Evolutionary conservation across 2,797 vertebrate genomes (phyloP), one percentile per base, ranked within the genome.

Genomic region (Chromobotia macracanthus): DNA sequence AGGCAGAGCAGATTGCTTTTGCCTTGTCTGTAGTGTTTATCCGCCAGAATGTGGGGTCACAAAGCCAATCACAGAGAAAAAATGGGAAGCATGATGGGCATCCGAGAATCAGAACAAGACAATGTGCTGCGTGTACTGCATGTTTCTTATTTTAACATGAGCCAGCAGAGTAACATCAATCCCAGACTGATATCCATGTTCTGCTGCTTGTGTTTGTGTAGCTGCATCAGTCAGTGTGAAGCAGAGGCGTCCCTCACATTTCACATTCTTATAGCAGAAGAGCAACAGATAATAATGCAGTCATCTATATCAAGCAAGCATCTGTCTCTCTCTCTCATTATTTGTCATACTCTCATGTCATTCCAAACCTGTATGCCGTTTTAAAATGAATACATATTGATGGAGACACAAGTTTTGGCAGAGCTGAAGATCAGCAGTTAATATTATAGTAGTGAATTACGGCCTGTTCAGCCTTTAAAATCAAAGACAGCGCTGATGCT

Each of bases 261-360:
- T 58, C 18, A 15, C 53, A 8, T 15, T 72, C 18, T 28, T 13
- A 35, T 35, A 18, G 25, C 19, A 9, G 18, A 63, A 31, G 44
- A 44, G 19, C 53, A n/a, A 12, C 13, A 58, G 55, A 72, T 5
- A 19, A 56, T 23, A 55, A 41, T 41, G 41, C 38, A 15, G 6
- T 41, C n/a, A 56, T 10, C 21, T 25, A 58, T 58, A 58, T 72
- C 19, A 58, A 58, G 25, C 11, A 16, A 13, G 28, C 56, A 25
- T 28, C 5, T 58, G 8, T 56, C 35, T 35, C 63, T 5, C 23
- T 13, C 66, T 96, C 93, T 46, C 89, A 93, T 94, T 95, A 84
- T 85, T 94, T 94, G 18, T 21, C 1, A 55, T 10, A 44, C n/a
- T n/a, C 53, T 9, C 21, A 11, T 55, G 53, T 55, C 53, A 19